phyloP scores from a whole-genome alignment of 2,888 invertebrate genomes.

The Chloroclystis v-ata region DNA sequence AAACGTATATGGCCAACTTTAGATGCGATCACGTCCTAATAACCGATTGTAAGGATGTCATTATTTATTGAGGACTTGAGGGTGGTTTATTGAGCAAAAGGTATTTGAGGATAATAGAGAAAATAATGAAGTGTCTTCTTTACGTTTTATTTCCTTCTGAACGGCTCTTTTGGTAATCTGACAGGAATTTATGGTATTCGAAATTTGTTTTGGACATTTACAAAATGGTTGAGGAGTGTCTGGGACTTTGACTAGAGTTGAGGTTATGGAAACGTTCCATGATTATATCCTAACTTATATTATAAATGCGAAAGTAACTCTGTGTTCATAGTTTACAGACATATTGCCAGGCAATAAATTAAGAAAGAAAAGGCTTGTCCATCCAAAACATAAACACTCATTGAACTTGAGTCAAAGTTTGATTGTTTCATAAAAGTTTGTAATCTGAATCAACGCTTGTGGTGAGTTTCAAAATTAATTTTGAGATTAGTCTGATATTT shows the following conservation, averaged over 20 bases:
- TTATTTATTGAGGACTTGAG: constrained; percentile 24
- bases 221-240: neutral
- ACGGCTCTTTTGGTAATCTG: constrained; percentile 13
- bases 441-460: constrained; percentile 15
- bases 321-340: too few species aligned
- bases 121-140: constrained; percentile 23
- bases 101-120: constrained; percentile 16
- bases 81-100: constrained; percentile 24
- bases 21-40: constrained; percentile 1
- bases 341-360: too few species aligned
- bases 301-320: too few species aligned
- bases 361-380: too few species aligned
- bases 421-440: constrained; percentile 20
- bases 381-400: constrained; percentile 14
- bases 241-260: neutral
- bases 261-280: too few species aligned
- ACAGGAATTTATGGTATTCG: constrained; percentile 9
- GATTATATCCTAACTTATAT: too few species aligned
- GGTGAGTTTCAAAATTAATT: constrained; percentile 1
- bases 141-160: constrained; percentile 19
- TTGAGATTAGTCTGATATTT: neutral
- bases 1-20: too few species aligned
- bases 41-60: constrained; percentile 23
- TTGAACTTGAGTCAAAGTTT: constrained; percentile 19
- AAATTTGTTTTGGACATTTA: neutral